Conservation (phyloP, 2,797 vertebrate species). For the Sciaenops ocellatus region DNA sequence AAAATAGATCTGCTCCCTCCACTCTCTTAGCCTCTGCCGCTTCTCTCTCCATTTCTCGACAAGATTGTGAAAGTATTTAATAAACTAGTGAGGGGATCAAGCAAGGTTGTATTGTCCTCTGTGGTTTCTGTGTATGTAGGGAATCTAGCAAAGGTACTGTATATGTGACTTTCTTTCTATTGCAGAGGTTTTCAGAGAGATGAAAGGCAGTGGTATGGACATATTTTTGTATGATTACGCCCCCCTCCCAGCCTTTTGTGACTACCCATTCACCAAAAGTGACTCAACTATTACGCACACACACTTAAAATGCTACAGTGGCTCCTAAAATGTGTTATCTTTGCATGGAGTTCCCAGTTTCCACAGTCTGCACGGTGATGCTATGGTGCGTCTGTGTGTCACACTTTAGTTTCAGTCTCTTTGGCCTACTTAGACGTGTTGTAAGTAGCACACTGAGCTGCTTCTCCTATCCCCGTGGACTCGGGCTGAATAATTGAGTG, state of each 20-base stretch:
- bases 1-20: constrained; percentile 72
- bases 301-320: constrained; percentile 17
- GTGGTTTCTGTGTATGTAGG: constrained; percentile 11
- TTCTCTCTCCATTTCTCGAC: constrained; percentile 48
- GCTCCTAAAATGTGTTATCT: constrained; percentile 26
- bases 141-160: neutral
- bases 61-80: constrained; percentile 56
- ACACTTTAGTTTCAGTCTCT: constrained; percentile 80
- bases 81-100: constrained; percentile 51
- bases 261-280: constrained; percentile 11
- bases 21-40: constrained; percentile 31
- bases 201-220: constrained; percentile 2
- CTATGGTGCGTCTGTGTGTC: constrained; percentile 53
- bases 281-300: constrained; percentile 20
- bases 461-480: constrained; percentile 77
- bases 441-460: constrained; percentile 86
- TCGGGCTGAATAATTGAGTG: constrained; percentile 85
- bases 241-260: neutral
- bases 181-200: neutral
- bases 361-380: constrained; percentile 20
- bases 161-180: constrained; percentile 25
- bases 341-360: constrained; percentile 35
- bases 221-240: neutral
- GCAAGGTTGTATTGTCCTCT: constrained; percentile 40
- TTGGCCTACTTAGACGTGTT: constrained; percentile 87